Conservation (phyloP, 2,113 vertebrate species). For the Cinclus cinclus region DNA sequence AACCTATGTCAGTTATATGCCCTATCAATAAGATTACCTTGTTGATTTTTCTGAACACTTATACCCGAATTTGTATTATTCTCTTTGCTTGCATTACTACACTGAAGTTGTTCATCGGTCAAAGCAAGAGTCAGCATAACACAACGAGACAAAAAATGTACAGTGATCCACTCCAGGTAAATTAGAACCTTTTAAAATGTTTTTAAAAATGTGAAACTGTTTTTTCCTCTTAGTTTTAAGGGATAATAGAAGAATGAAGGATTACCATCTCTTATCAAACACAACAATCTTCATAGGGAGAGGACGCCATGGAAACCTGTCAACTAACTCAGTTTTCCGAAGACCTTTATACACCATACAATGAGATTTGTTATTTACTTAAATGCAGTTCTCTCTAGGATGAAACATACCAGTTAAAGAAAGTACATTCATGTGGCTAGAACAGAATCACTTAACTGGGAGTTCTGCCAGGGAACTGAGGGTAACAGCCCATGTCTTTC, state of each 20-base stretch:
- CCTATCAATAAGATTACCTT: neutral
- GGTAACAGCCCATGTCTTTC: constrained; percentile 30
- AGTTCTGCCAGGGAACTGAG: neutral
- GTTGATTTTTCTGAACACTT: neutral
- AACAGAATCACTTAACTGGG: constrained; percentile 13
- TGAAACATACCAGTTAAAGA: neutral
- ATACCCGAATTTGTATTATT: neutral
- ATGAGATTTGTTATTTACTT: neutral
- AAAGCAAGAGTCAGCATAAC: neutral
- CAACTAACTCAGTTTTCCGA: neutral
- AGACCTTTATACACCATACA: neutral
- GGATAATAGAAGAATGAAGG: neutral
- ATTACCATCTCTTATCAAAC: neutral
- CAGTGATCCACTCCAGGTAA: neutral
- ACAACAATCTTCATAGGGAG: neutral
- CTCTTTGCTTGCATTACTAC: neutral
- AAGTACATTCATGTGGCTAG: neutral
- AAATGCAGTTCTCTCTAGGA: neutral
- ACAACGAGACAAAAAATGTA: neutral
- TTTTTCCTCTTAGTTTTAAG: neutral
- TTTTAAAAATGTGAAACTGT: neutral
- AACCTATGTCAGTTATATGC: neutral
- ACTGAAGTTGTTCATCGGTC: neutral
- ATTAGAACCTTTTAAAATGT: neutral
- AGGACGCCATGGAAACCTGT: neutral